A percentile compares a stretch with the other conserved stretches of the same genome.
These are phyloP conservation scores for Hypsopygia costalis DNA, from an alignment of 2,888 invertebrate species.

Conservation along the genomic window DNA sequence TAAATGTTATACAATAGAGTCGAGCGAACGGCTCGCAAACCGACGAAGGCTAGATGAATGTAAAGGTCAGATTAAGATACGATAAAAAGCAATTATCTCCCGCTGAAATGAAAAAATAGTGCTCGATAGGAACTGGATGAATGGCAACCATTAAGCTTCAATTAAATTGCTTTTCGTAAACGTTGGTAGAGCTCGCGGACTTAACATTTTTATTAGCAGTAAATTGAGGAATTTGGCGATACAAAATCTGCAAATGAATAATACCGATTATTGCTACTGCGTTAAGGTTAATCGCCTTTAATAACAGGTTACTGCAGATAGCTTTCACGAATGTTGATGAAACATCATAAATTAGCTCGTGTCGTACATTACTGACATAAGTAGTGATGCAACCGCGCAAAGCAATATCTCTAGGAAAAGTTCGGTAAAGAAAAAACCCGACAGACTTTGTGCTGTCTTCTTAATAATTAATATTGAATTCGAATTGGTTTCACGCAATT, in stretches of 20 bases:
- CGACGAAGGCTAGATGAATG: slow-evolving; percentile 9
- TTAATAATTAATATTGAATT: too few species aligned
- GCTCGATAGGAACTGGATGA: slow-evolving; percentile 21
- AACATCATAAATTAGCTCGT: slow-evolving; percentile 21
- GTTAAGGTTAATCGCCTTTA: slow-evolving; percentile 35
- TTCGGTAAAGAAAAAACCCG: too few species aligned
- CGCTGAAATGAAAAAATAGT: slow-evolving; percentile 26
- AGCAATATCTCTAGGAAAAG: too few species aligned
- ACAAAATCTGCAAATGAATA: slow-evolving; percentile 20
- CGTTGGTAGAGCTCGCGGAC: slow-evolving; percentile 18
- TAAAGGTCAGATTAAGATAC: slow-evolving; percentile 22
- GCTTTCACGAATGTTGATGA: slow-evolving; percentile 24
- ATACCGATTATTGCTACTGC: slow-evolving; percentile 20
- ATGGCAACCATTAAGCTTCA: slow-evolving; percentile 31
- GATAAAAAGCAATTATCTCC: slow-evolving; percentile 24
- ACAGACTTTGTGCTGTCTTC: too few species aligned
- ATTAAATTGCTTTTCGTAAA: slow-evolving; percentile 29
- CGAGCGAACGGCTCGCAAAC: slow-evolving; percentile 1
- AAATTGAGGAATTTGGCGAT: slow-evolving; percentile 4
- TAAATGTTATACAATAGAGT: background rate
- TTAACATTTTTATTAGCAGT: slow-evolving; percentile 13
- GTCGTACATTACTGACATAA: too few species aligned
- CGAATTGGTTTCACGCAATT: too few species aligned
- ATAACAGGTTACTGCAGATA: slow-evolving; percentile 28
- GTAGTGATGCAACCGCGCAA: too few species aligned